Conservation (phyloP, 2,888 invertebrate genomes). For the Drosophila merina region DNA sequence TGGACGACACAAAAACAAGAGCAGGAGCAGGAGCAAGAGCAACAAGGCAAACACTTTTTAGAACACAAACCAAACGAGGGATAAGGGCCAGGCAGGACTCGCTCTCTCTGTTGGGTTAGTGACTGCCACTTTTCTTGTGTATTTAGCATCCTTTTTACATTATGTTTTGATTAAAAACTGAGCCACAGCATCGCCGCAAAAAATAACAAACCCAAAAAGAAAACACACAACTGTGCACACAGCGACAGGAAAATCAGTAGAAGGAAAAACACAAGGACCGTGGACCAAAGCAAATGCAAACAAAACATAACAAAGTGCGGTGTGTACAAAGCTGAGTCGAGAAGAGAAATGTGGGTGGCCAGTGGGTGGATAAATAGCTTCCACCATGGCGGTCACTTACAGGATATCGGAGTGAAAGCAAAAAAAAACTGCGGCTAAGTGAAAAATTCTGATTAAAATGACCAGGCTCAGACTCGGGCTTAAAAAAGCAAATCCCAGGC, state of each 20-base stretch:
- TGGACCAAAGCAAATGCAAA: constrained; percentile 31
- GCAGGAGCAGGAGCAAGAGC: constrained; percentile 14
- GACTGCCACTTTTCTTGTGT: constrained; percentile 37
- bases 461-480: constrained; percentile 31
- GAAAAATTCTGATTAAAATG: constrained; percentile 64
- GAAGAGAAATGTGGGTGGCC: constrained; percentile 18
- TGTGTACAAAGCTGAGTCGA: constrained; percentile 22
- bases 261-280: constrained; percentile 35
- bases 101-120: constrained; percentile 33
- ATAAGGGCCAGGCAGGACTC: constrained; percentile 6
- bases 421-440: constrained; percentile 37
- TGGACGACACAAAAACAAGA: constrained; percentile 59
- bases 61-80: constrained; percentile 40
- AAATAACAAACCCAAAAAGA: constrained; percentile 20
- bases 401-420: constrained; percentile 25
- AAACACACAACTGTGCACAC: constrained; percentile 18
- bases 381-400: constrained; percentile 34
- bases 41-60: constrained; percentile 64
- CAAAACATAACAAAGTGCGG: constrained; percentile 46
- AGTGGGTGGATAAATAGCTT: constrained; percentile 27
- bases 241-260: constrained; percentile 31
- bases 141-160: constrained; percentile 52
- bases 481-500: constrained; percentile 16
- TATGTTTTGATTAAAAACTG: constrained; percentile 74
- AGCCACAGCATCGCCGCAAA: constrained; percentile 54